A percentile compares a stretch with the other conserved stretches of the same genome.
These are phyloP conservation scores for Timandra comae DNA, from an alignment of 2,888 invertebrate genomes.

Conservation along the genomic window DNA sequence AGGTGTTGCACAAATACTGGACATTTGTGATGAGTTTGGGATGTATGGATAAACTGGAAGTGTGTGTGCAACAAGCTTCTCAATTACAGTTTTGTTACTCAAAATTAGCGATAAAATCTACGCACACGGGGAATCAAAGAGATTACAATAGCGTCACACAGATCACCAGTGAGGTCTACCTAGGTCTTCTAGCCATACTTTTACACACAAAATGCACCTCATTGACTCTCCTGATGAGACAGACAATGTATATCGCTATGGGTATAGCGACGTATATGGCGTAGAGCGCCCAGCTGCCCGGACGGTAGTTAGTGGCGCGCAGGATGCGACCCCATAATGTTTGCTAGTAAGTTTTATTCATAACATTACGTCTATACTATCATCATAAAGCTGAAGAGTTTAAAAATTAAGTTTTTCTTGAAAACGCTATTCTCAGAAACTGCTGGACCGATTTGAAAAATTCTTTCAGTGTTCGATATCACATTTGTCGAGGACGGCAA, in stretches of 20 bases:
- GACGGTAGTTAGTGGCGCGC: conserved; percentile 85
- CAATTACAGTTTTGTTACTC: no score
- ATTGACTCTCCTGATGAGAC: conserved; percentile 78
- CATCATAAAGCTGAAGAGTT: no score
- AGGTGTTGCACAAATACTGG: neutral
- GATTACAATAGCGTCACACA: conserved; percentile 6
- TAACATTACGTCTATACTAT: neutral
- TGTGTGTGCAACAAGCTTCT: no score
- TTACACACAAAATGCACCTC: no score
- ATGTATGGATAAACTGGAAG: neutral
- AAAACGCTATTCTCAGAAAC: no score
- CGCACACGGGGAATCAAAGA: conserved; percentile 29
- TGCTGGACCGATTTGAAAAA: no score
- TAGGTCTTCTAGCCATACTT: no score
- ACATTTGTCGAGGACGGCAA: no score
- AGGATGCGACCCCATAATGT: conserved; percentile 85
- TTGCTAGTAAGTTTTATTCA: conserved; percentile 29
- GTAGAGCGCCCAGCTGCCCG: conserved; percentile 89
- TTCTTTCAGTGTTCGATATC: no score
- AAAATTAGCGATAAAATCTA: conserved; percentile 9
- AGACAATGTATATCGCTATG: conserved; percentile 80
- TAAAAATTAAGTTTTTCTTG: no score
- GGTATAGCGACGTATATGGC: conserved; percentile 86
- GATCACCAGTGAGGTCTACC: conserved; percentile 7
- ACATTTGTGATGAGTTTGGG: neutral